Evolutionary conservation across 1,140 invertebrate genomes (phyloP).

Genomic region (Drosophila carrolli): DNA sequence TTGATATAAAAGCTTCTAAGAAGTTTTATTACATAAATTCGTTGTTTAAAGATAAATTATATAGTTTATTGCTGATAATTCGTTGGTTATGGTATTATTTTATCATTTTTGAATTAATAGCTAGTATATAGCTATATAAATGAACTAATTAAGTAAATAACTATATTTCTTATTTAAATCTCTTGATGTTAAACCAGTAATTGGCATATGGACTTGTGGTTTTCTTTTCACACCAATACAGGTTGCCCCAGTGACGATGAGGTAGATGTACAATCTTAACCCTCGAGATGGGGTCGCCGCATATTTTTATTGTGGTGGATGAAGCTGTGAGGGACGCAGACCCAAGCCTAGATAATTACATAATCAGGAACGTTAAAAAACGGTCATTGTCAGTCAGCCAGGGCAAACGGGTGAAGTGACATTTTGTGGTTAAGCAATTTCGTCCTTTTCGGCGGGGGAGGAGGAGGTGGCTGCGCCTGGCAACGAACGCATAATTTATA

Average conservation of each 20-base stretch:
- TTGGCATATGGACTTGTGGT: constrained; percentile 63
- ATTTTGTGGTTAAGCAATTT: constrained; percentile 75
- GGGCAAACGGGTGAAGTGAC: constrained; percentile 54
- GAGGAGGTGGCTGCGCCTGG: constrained; percentile 22
- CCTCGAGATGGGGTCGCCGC: constrained; percentile 12
- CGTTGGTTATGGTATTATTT: too few relatives aligned
- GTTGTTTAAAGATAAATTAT: too few relatives aligned
- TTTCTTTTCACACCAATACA: constrained; percentile 32
- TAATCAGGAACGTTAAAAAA: constrained; percentile 43
- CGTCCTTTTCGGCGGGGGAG: constrained; percentile 44
- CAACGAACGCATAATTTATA: constrained; percentile 78
- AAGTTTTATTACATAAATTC: too few relatives aligned
- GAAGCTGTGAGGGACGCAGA: constrained; percentile 15
- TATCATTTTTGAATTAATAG: too few relatives aligned
- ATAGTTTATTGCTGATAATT: too few relatives aligned
- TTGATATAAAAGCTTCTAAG: too few relatives aligned
- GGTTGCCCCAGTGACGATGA: constrained; percentile 41
- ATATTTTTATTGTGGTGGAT: constrained; percentile 17
- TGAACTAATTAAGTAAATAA: too few relatives aligned
- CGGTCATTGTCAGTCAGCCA: constrained; percentile 23
- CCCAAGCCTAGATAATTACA: constrained; percentile 35
- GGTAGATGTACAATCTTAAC: constrained; percentile 4
- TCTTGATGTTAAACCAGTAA: constrained; percentile 40
- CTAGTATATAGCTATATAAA: too few relatives aligned
- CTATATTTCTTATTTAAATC: not conserved